Base-by-base conservation (phyloP, 2,888 invertebrate genomes). In the Acleris holmiana region DNA sequence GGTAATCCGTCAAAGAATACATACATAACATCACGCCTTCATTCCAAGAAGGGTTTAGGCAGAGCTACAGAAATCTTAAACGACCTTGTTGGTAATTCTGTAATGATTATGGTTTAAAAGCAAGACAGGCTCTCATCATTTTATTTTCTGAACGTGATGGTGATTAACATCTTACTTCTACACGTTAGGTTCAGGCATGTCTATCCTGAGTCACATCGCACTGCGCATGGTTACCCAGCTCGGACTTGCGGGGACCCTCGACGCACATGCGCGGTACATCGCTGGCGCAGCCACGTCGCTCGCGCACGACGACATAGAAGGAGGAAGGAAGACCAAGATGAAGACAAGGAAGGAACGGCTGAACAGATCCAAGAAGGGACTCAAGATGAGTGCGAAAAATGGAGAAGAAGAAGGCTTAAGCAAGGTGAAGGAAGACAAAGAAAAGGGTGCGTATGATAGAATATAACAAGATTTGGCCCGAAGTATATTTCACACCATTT, bases 201-300 rank as follows among this genome's bases (percentile, higher is more conserved):
- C 97, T 60, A 93, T 97, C 55, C 88, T 97, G 3, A 96, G 96
- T 69, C 94, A 95, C 76, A 93, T 97, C 50, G 96, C 97, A 0
- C 80, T 97, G 29, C 91, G 97, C 56, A 95, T 97, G 86, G 93
- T 97, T n/a, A 96, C 97, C 0, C 96, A 96, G 79, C 93, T 94
- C 0, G 93, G 93, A 0, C 79, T 94, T 0, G 81, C 91, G 2
- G 85, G 89, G 23, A 92, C 91, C 70, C 73, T 41, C 3, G 59
- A 53, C 29, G 59, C 48, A 7, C 54, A 64, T 4, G 77, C 74
- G 0, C 71, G 89, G 0, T 88, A 90, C 47, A 87, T 64, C 2
- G 41, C 48, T 6, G 53, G 53, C 0, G 85, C 87, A 67, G 85
- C 84, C 2, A 67, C 0, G 83, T 86, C 67, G 67, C 84, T 51